Conservation (phyloP, 2,113 vertebrate species). For the Sigmodon hispidus region DNA sequence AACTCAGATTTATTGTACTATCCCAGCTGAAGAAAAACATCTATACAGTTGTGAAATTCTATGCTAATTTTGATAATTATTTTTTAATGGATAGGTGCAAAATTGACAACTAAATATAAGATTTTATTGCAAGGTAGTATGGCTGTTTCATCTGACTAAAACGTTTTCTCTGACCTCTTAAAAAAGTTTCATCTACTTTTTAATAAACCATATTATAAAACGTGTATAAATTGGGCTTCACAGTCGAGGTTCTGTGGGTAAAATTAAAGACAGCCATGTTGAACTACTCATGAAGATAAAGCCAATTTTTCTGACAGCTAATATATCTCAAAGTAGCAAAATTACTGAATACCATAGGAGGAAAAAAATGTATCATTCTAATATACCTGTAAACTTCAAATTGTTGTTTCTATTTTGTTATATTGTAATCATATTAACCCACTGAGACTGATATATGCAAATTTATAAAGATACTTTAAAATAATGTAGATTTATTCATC, state of each 20-base stretch:
- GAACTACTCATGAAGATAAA: neutral
- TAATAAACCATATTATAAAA: neutral
- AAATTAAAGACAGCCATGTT: neutral
- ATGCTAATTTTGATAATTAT: neutral
- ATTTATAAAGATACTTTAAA: conserved; percentile 17
- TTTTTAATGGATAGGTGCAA: neutral
- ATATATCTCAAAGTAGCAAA: neutral
- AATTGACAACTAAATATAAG: neutral
- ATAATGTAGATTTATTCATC: neutral
- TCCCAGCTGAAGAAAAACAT: neutral
- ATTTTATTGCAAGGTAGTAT: neutral
- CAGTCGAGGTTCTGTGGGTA: neutral
- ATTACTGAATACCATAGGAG: neutral
- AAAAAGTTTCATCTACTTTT: neutral
- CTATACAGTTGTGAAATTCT: neutral
- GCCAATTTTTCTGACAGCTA: neutral
- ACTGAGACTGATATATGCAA: neutral
- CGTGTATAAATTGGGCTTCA: neutral
- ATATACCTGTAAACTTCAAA: neutral
- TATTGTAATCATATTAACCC: neutral
- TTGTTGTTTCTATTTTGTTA: neutral
- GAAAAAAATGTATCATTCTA: neutral
- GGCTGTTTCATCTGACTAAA: neutral
- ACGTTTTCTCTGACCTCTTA: neutral
- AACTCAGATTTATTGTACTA: conserved; percentile 2